These are phyloP conservation scores for Leptinotarsa undecemlineata DNA, from an alignment of 1,140 invertebrate genomes.

Conservation along the genomic window DNA sequence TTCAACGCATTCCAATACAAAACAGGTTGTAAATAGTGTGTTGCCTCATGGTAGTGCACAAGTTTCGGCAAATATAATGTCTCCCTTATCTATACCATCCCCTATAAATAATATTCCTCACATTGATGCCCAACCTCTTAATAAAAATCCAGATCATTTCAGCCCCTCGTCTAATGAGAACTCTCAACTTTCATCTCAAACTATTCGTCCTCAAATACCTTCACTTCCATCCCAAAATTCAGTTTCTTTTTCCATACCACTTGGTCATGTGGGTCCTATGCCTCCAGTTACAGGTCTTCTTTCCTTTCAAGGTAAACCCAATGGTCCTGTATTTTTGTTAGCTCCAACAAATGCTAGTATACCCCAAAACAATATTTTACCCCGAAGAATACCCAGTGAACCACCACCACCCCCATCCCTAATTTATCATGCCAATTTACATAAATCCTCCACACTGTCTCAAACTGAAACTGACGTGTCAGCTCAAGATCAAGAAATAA, in stretches of 20 bases:
- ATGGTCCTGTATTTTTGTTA: not conserved
- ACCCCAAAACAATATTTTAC: not conserved
- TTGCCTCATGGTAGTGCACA: not conserved
- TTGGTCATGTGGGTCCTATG: not conserved
- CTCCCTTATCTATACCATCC: not conserved
- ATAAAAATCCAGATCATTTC: not conserved
- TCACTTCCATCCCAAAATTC: not conserved
- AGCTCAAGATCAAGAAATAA: no score
- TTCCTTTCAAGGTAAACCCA: not conserved
- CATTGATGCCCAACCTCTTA: not conserved
- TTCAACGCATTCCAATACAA: not conserved
- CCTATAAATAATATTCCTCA: not conserved
- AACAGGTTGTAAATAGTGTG: not conserved
- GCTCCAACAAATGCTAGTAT: not conserved
- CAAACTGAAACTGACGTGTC: no score
- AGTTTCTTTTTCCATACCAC: not conserved
- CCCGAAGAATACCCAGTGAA: constrained; percentile 1
- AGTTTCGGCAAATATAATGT: not conserved
- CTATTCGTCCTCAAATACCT: not conserved
- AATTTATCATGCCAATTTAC: not conserved
- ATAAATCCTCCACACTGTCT: no score
- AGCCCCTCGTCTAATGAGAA: no score
- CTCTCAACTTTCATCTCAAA: no score
- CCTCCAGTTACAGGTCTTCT: not conserved
- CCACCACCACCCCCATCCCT: not conserved